phyloP scores from a whole-genome alignment of 2,113 vertebrate species.

The Puffinus mauretanicus region DNA sequence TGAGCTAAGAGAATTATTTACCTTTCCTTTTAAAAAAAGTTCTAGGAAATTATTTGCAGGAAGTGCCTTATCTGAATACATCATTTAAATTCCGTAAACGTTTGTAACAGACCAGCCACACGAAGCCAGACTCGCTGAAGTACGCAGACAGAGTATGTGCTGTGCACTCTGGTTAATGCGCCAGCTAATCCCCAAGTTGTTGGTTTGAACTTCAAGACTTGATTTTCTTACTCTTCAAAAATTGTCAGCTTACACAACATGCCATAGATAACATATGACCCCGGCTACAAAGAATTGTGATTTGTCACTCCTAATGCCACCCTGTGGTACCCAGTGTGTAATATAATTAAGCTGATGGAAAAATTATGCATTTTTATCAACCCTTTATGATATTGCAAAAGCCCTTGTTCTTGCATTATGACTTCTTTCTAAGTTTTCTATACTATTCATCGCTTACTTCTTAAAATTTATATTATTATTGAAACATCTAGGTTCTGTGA shows the following conservation, averaged over 20 bases:
- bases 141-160: rapidly evolving
- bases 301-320: neutral
- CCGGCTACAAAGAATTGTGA: rapidly evolving
- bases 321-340: neutral
- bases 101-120: no score
- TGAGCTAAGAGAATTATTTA: neutral
- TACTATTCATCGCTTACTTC: neutral
- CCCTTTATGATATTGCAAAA: neutral
- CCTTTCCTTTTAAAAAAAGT: neutral
- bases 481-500: neutral
- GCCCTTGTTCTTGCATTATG: neutral
- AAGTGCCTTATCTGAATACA: neutral
- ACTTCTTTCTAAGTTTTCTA: neutral
- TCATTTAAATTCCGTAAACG: neutral
- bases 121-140: neutral
- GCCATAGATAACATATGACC: rapidly evolving
- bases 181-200: neutral
- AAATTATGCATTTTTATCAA: neutral
- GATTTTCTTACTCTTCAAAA: neutral
- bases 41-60: neutral
- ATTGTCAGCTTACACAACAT: neutral
- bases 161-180: rapidly evolving
- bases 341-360: rapidly evolving
- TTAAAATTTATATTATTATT: rapidly evolving
- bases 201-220: rapidly evolving